phyloP scores from a whole-genome alignment of 2,888 invertebrate genomes.

The Selenia dentaria region DNA sequence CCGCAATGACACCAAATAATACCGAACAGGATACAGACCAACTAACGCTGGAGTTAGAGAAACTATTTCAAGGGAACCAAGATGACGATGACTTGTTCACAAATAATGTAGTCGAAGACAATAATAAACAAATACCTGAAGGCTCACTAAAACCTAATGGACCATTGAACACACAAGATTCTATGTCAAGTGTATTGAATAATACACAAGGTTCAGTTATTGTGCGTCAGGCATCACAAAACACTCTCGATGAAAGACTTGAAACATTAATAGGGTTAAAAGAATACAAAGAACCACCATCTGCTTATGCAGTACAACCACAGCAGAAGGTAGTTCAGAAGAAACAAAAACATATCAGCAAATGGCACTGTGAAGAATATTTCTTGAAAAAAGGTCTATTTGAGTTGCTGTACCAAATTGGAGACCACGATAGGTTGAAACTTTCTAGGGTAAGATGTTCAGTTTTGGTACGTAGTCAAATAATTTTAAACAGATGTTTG shows the following conservation, averaged over 20 bases:
- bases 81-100: conserved; percentile 77
- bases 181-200: conserved; percentile 5
- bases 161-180: conserved; percentile 13
- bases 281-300: conserved; percentile 43
- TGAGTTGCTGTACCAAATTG: conserved; percentile 68
- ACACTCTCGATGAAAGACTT: conserved; percentile 66
- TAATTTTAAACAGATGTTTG: no score
- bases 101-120: conserved; percentile 40
- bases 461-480: no score
- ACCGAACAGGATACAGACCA: conserved; percentile 54
- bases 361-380: conserved; percentile 79
- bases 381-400: conserved; percentile 65
- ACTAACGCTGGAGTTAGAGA: conserved; percentile 69
- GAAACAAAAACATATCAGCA: conserved; percentile 44
- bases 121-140: conserved; percentile 5
- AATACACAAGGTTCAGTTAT: conserved; percentile 41
- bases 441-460: conserved; percentile 55
- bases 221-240: conserved; percentile 57
- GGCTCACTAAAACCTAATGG: conserved; percentile 1
- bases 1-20: conserved; percentile 28
- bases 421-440: conserved; percentile 66
- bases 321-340: conserved; percentile 38
- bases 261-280: conserved; percentile 59
- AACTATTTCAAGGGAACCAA: conserved; percentile 67
- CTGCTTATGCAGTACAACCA: conserved; percentile 13